Evolutionary conservation across 1,140 invertebrate species (phyloP).

Genomic region (Aphaenogaster floridana): DNA sequence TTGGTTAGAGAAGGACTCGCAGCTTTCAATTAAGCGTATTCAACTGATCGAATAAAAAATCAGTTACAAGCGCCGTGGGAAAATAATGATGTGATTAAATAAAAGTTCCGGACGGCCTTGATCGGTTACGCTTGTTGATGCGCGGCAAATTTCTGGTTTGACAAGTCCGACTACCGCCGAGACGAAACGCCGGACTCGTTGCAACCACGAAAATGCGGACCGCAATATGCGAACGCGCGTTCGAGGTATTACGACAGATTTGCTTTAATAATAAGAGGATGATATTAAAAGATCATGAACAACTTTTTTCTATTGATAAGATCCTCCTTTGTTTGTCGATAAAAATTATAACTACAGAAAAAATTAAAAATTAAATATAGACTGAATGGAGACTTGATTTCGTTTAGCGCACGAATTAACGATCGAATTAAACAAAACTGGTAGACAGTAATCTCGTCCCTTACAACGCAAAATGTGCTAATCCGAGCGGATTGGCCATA

Average conservation of each 20-base stretch:
- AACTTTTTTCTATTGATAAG: not conserved
- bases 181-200: conserved; percentile 5
- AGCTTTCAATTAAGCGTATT: not conserved
- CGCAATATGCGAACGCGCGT: not conserved
- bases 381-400: not conserved
- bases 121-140: conserved; percentile 46
- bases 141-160: conserved; percentile 55
- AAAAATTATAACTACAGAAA: not conserved
- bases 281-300: not conserved
- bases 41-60: not conserved
- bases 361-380: conserved; percentile 1
- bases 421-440: not conserved
- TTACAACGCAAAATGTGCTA: not conserved
- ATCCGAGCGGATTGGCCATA: conserved; percentile 30
- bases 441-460: not conserved
- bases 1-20: not conserved
- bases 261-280: not conserved
- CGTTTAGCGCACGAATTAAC: not conserved
- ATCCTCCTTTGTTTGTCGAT: not conserved
- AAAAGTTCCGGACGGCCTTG: conserved; percentile 44
- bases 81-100: conserved; percentile 50
- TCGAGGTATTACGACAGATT: not conserved
- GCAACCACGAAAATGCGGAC: conserved; percentile 16
- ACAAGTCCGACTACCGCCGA: conserved; percentile 36
- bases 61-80: not conserved